A percentile compares a stretch with the other conserved stretches of the same genome.
These are phyloP conservation scores for Amblyteles armatorius DNA, from an alignment of 2,888 invertebrate genomes.

Conservation along the genomic window DNA sequence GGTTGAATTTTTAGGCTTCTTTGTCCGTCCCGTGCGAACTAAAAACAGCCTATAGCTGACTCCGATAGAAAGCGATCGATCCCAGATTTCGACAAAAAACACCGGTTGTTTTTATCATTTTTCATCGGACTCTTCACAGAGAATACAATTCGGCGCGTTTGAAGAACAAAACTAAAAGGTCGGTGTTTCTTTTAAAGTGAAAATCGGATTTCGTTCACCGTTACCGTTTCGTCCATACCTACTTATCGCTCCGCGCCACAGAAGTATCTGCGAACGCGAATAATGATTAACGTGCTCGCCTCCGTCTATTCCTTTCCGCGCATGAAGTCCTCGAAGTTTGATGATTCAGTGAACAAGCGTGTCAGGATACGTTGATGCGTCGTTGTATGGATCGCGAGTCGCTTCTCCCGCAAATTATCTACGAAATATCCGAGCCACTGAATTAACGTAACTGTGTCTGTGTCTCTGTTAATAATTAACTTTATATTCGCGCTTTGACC, in stretches of 20 bases:
- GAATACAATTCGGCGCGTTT: neutral
- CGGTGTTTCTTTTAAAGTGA: constrained; percentile 2
- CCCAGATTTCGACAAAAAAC: neutral
- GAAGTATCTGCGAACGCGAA: neutral
- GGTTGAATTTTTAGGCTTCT: neutral
- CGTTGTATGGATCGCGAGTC: constrained; percentile 11
- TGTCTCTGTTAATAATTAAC: constrained; percentile 69
- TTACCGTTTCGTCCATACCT: constrained; percentile 16
- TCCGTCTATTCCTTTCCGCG: constrained; percentile 36
- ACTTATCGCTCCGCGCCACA: constrained; percentile 4
- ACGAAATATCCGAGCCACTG: constrained; percentile 5
- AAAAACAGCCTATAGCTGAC: neutral
- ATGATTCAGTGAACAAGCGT: constrained; percentile 56
- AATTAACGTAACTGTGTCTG: constrained; percentile 45
- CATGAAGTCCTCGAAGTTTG: constrained; percentile 32
- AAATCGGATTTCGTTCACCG: constrained; percentile 34
- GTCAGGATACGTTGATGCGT: constrained; percentile 40
- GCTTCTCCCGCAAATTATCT: constrained; percentile 8
- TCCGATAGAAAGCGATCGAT: neutral
- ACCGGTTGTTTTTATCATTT: neutral
- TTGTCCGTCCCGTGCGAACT: neutral
- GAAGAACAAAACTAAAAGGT: constrained; percentile 2
- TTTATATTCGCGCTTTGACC: constrained; percentile 36
- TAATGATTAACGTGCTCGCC: constrained; percentile 18
- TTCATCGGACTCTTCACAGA: neutral